Evolutionary conservation across 1,140 invertebrate genomes (phyloP), one percentile per base, ranked within the genome.

Genomic region (Phymorhynchus buccinoides): DNA sequence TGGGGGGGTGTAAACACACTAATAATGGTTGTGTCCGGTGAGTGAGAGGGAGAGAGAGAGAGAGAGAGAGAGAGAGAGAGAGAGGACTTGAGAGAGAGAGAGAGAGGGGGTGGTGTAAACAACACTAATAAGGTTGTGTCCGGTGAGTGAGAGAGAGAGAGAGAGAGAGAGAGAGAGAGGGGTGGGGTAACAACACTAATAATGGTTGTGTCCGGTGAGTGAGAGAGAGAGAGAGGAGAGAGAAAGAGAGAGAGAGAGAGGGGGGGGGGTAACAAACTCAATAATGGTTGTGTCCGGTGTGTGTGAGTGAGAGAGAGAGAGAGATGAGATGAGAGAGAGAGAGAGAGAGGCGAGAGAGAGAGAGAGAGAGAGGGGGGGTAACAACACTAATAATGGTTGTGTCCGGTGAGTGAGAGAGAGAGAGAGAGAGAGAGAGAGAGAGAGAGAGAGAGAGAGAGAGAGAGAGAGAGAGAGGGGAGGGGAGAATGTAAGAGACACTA

Each of bases 21-120:
- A n/a, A n/a, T n/a, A n/a, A n/a, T n/a, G n/a, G n/a, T n/a, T n/a
- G n/a, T n/a, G n/a, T n/a, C n/a, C n/a, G n/a, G n/a, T n/a, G n/a
- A n/a, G n/a, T n/a, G n/a, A n/a, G n/a, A n/a, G n/a, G n/a, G n/a
- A n/a, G n/a, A n/a, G n/a, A n/a, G n/a, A 56, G 48, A 56, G 16
- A 56, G 79, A 56, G 16, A 56, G 39, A 81, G 41, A 56, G 48
- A 56, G 66, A 73, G 35, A 71, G 62, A 71, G 35, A 66, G 81
- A 48, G 56, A 73, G 66, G 41, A 35, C 71, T 7, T 73, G 62
- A 71, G 56, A 83, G 81, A 71, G 18, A 42, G 27, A 42, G 41
- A 80, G 32, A 42, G n/a, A n/a, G n/a, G n/a, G n/a, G n/a, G 18
- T 30, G 66, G 18, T 52, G 41, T 35, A 73, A 39, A 71, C 35